Evolutionary conservation across 2,797 vertebrate genomes (phyloP), one percentile per base, ranked within the genome.

Genomic region (Scleropages formosus): DNA sequence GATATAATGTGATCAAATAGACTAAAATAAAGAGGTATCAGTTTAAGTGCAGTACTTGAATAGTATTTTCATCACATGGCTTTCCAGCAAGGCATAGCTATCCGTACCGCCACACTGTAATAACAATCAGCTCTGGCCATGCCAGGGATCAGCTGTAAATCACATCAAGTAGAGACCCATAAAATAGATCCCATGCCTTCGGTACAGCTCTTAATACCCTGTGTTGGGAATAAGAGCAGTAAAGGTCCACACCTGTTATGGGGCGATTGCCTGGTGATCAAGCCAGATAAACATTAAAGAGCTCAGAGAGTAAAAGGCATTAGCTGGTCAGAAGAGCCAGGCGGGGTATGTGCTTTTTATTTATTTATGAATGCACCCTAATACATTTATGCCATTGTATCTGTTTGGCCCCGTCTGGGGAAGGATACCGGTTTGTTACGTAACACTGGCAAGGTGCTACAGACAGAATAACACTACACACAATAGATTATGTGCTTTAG

Each of bases 281-380:
- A 46, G 49, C 65, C 61, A 77, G 75, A 77, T 77, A 72, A 59
- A 77, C 39, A 72, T 65, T 56, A 72, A 65, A 77, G 47, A 51
- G 18, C 31, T 20, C 6, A 16, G 20, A 44, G 31, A 59, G 62
- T 59, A 27, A 66, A 77, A 77, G 22, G 75, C 75, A 76, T 76
- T 63, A 76, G 60, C 67, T 22, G 44, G 46, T 53, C 67, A 49
- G 27, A 44, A 31, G 22, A 18, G 58, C 20, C 74, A n/a, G 24
- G 8, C 8, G 16, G 66, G 74, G 58, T 53, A 61, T 47, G 39
- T 22, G 27, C 24, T 20, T 22, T 59, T 70, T 22, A 53, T 31
- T 76, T 71, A 71, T 76, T 76, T 71, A 61, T 70, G 58, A 69
- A 70, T 71, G 46, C 13, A 63, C 67, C 59, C 59, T 16, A 13